These are phyloP conservation scores for Prunella strophiata DNA, from an alignment of 2,797 vertebrate genomes.

Conservation along the genomic window DNA sequence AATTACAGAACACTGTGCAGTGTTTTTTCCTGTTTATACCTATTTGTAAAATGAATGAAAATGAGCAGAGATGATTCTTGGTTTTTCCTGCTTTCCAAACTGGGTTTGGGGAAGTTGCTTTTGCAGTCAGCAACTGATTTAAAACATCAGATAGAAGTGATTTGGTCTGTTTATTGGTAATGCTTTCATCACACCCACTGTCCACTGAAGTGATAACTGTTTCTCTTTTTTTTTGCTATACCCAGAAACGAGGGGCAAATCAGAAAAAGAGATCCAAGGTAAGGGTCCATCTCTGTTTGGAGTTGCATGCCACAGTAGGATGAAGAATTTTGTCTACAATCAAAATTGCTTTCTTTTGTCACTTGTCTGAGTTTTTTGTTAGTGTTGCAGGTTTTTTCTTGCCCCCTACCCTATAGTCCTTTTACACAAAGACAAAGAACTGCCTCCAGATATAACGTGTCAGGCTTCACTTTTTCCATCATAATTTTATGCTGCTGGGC, in stretches of 20 bases:
- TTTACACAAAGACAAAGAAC: background rate
- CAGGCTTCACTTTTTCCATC: background rate
- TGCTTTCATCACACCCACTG: background rate
- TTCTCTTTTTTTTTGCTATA: slow-evolving; percentile 27
- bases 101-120: slow-evolving; percentile 8
- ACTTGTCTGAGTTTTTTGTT: background rate
- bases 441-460: background rate
- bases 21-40: background rate
- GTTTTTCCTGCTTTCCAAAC: background rate
- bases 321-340: background rate
- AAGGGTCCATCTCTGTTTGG: slow-evolving; percentile 39
- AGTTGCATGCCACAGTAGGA: background rate
- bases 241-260: slow-evolving; percentile 80
- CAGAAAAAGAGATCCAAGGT: slow-evolving; percentile 93
- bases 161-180: background rate
- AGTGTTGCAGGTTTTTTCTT: background rate
- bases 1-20: background rate
- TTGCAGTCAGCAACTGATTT: background rate
- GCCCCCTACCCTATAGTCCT: background rate
- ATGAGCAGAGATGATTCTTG: background rate
- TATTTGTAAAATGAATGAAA: background rate
- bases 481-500: background rate
- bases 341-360: background rate
- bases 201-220: background rate
- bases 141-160: background rate